Base-by-base conservation (phyloP, 1,140 invertebrate genomes). In the Theocolax elegans region DNA sequence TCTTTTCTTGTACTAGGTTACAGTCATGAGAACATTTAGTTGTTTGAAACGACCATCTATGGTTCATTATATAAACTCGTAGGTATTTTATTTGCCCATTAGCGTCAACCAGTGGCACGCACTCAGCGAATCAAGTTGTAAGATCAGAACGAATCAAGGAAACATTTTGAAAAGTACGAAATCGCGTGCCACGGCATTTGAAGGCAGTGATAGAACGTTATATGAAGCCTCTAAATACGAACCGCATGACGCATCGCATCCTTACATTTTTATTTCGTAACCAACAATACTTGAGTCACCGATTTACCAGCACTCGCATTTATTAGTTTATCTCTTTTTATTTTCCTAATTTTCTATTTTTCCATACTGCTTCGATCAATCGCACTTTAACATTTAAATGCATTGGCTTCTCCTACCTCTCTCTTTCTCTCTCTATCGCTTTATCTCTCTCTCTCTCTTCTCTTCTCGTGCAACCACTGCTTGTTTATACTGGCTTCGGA, bases 181-280 rank as follows among this genome's bases (percentile, higher is more conserved):
- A n/a, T n/a, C n/a, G n/a, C n/a, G n/a, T n/a, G n/a, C n/a, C n/a
- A n/a, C n/a, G n/a, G n/a, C n/a, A n/a, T n/a, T n/a, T n/a, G n/a
- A n/a, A n/a, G n/a, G n/a, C n/a, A n/a, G n/a, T n/a, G n/a, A n/a
- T n/a, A n/a, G n/a, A n/a, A n/a, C n/a, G n/a, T n/a, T n/a, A n/a
- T n/a, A n/a, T n/a, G n/a, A n/a, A n/a, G n/a, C n/a, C n/a, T n/a
- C n/a, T 51, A 13, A 51, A 51, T 51, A 7, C 48, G 48, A 51
- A 51, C 3, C 48, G 17, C 48, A 15, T 25, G 23, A 51, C 1
- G 1, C 27, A 25, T 15, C 21, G 21, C n/a, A 51, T 51, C 12
- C 23, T 51, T 27, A n/a, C n/a, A n/a, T n/a, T n/a, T n/a, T 51
- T 27, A 27, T 51, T 51, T 51, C n/a, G 48, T 25, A n/a, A n/a